Conservation (phyloP, 2,888 invertebrate species). For the Drosophila neonasuta region DNA sequence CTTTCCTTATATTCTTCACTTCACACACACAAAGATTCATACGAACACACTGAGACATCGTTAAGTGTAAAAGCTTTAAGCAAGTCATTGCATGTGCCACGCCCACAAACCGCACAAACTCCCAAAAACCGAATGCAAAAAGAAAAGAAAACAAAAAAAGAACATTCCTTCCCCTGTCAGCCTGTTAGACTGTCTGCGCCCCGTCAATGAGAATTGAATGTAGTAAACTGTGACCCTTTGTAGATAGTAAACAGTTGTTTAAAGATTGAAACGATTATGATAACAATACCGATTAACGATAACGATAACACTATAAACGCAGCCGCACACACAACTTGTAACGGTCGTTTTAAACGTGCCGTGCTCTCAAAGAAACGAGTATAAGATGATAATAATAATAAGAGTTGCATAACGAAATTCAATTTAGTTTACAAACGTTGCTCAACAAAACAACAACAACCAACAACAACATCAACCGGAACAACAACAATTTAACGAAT, state of each 20-base stretch:
- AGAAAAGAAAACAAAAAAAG: constrained; percentile 7
- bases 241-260: constrained; percentile 70
- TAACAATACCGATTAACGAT: constrained; percentile 22
- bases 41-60: constrained; percentile 21
- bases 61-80: constrained; percentile 67
- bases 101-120: constrained; percentile 38
- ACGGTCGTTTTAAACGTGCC: constrained; percentile 67
- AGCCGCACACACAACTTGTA: constrained; percentile 52
- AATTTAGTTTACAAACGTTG: constrained; percentile 54
- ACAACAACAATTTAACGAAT: constrained; percentile 70
- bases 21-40: constrained; percentile 15
- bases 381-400: constrained; percentile 60
- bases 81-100: constrained; percentile 72
- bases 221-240: constrained; percentile 66
- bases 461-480: constrained; percentile 47
- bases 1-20: constrained; percentile 19
- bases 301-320: constrained; percentile 35
- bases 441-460: constrained; percentile 60
- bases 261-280: constrained; percentile 42
- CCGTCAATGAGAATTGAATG: constrained; percentile 54
- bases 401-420: constrained; percentile 54
- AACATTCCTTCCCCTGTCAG: constrained; percentile 42
- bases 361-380: constrained; percentile 66
- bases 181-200: constrained; percentile 32
- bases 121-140: constrained; percentile 8